Evolutionary conservation across 2,113 vertebrate genomes (phyloP), one percentile per base, ranked within the genome.

Genomic region (Cariama cristata): DNA sequence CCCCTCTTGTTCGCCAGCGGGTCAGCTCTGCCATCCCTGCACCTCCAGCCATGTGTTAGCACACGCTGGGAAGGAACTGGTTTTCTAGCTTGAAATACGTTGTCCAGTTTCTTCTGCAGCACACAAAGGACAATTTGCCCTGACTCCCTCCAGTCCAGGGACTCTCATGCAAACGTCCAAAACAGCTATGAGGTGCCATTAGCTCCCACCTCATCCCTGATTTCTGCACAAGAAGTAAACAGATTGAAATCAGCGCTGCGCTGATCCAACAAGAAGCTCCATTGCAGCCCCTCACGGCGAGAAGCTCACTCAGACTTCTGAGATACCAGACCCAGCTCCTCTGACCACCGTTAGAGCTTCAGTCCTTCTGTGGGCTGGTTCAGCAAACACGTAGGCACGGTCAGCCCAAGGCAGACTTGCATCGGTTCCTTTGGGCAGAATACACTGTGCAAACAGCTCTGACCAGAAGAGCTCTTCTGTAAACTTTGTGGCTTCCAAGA

Each of bases 311-410:
- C 79, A 6, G 55, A 59, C 47, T 75, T 55, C 68, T 28, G 38
- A 50, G 33, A n/a, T 4, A 28, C 11, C 67, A 72, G 53, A 30
- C 20, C 23, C 68, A 62, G 68, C 50, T 74, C 32, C 30, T 85
- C 42, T 13, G 35, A 55, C 12, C 49, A 56, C 62, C 8, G 1
- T 30, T 3, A 8, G 14, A 30, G 27, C 12, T 32, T 49, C 49
- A 21, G 19, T 44, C 44, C 45, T 58, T 26, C 76, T 9, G 1
- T 1, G 18, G 59, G 33, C 67, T 1, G 1, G 38, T 21, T 28
- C 62, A 52, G 49, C 30, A 21, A 35, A 66, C 23, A 23, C 1
- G 0, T 1, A 32, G 8, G 23, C n/a, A 30, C 0, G 6, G 49
- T 11, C 45, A 38, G 66, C 49, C n/a, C 32, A 8, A 38, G 22